phyloP scores from a whole-genome alignment of 1,140 invertebrate genomes.

The Vollenhovia emeryi region DNA sequence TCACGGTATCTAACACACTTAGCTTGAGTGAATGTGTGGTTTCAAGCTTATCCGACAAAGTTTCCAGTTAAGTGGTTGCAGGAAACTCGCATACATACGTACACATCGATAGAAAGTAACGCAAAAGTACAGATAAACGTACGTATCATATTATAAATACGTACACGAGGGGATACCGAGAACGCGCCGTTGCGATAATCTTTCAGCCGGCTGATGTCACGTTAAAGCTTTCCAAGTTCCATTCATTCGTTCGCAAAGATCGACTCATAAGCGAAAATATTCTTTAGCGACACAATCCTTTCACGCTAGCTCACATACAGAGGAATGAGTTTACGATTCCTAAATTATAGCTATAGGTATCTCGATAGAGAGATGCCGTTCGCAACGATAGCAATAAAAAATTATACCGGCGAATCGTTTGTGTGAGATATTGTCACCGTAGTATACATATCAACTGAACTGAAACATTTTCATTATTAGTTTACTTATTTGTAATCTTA shows the following conservation, averaged over 20 bases:
- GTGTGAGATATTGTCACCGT: slow-evolving; percentile 40
- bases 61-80: not conserved
- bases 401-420: slow-evolving; percentile 17
- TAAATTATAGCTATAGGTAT: slow-evolving; percentile 44
- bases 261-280: slow-evolving; percentile 44
- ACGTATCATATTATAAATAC: slow-evolving; percentile 29
- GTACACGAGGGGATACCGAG: slow-evolving; percentile 10
- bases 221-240: slow-evolving; percentile 18
- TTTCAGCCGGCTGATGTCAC: slow-evolving; percentile 19
- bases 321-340: slow-evolving; percentile 37
- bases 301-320: not conserved
- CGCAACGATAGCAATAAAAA: slow-evolving; percentile 14
- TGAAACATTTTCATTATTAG: slow-evolving; percentile 6
- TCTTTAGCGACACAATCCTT: not conserved
- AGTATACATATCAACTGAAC: slow-evolving; percentile 25
- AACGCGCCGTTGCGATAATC: not conserved
- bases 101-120: slow-evolving; percentile 44
- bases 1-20: slow-evolving; percentile 24
- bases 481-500: slow-evolving; percentile 22
- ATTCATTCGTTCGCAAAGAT: slow-evolving; percentile 20
- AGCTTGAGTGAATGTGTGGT: not conserved
- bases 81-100: slow-evolving; percentile 54
- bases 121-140: slow-evolving; percentile 8
- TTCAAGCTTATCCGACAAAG: slow-evolving; percentile 27
- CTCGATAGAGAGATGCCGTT: not conserved